These are phyloP conservation scores for Frieseomelitta varia DNA, from an alignment of 1,140 invertebrate genomes.

Conservation along the genomic window DNA sequence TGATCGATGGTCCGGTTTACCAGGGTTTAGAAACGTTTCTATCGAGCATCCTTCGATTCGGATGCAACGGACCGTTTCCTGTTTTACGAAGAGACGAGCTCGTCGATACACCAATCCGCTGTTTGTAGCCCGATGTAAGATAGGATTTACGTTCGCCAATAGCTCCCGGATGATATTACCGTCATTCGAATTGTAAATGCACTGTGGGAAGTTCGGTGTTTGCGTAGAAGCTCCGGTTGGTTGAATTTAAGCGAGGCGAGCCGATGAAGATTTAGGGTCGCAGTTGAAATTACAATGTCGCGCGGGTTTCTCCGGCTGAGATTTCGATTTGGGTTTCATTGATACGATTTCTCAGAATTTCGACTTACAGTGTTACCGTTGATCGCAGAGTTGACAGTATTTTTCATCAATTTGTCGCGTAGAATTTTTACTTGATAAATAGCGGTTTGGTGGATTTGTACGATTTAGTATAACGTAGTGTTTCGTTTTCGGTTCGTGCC, in stretches of 20 bases:
- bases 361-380: neutral
- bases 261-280: neutral
- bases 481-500: too few relatives aligned
- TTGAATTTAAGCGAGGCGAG: too few relatives aligned
- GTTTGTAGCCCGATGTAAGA: neutral
- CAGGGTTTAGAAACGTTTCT: neutral
- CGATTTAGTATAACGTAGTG: neutral
- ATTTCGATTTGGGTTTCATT: neutral
- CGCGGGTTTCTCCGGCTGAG: too few relatives aligned
- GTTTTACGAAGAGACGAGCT: neutral
- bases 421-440: neutral
- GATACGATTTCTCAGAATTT: neutral
- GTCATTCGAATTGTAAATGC: constrained; percentile 34
- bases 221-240: constrained; percentile 4
- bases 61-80: constrained; percentile 25
- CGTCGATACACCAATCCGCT: neutral
- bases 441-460: neutral
- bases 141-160: constrained; percentile 1
- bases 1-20: neutral
- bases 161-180: constrained; percentile 3
- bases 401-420: neutral
- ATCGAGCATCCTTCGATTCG: neutral
- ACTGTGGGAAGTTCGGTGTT: constrained; percentile 14
- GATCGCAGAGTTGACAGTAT: neutral
- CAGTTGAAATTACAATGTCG: neutral